Conservation (phyloP, 2,888 invertebrate genomes). For the Dryococelus australis region DNA sequence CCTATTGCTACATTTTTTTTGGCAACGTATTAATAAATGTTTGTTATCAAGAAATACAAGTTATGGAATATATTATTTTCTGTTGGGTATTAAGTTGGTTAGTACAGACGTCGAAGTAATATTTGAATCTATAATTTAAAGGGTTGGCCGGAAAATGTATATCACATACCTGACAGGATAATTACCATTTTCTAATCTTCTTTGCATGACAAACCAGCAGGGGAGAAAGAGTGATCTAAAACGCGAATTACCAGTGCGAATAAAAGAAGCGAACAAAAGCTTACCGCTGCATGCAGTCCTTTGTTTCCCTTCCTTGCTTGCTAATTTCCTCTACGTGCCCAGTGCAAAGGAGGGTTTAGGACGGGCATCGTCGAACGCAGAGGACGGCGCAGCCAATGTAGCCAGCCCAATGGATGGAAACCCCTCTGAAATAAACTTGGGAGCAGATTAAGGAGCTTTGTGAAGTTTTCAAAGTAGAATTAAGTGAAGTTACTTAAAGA, state of each 20-base stretch:
- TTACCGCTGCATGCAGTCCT: neutral
- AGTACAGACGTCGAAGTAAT: too few relatives aligned
- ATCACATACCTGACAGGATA: too few relatives aligned
- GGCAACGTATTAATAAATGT: too few relatives aligned
- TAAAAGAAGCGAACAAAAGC: neutral
- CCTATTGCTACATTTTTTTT: too few relatives aligned
- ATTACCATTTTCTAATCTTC: too few relatives aligned
- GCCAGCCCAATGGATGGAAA: neutral
- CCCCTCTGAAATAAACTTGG: conserved; percentile 1
- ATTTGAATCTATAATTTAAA: too few relatives aligned
- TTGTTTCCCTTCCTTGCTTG: neutral
- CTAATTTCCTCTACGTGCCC: neutral
- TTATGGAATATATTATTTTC: too few relatives aligned
- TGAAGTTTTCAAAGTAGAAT: conserved; percentile 25
- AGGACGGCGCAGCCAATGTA: neutral
- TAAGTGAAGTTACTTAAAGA: conserved; percentile 25
- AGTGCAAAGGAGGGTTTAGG: conserved; percentile 16
- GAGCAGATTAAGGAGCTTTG: conserved; percentile 25
- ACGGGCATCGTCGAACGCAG: neutral
- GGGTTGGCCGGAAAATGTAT: too few relatives aligned
- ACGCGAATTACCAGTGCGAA: neutral
- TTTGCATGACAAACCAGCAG: too few relatives aligned
- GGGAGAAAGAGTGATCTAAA: neutral
- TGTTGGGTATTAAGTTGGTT: too few relatives aligned
- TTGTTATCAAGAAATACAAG: too few relatives aligned